Percentiles rank a stretch among this genome's conserved stretches.
These are phyloP conservation scores for Julus scandinavius DNA, from an alignment of 2,888 invertebrate genomes.

Conservation along the genomic window DNA sequence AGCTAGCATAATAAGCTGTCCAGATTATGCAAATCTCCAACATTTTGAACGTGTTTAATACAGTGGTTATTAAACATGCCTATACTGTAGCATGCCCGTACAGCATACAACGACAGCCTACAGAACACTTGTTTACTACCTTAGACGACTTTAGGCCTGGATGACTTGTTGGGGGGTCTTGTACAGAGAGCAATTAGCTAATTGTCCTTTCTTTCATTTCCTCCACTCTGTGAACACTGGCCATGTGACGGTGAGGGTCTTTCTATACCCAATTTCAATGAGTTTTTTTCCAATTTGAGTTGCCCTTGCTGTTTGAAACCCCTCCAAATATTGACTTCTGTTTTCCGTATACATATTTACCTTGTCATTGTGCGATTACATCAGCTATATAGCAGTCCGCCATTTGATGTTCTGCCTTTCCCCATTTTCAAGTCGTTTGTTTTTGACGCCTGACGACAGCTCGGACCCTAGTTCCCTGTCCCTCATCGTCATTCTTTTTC, in stretches of 20 bases:
- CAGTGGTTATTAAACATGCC: too few relatives aligned
- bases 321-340: constrained; percentile 43
- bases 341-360: constrained; percentile 43
- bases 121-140: constrained; percentile 2
- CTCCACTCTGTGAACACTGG: background rate
- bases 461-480: background rate
- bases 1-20: too few relatives aligned
- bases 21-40: too few relatives aligned
- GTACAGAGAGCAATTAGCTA: constrained; percentile 37
- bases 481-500: constrained; percentile 14
- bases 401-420: constrained; percentile 17
- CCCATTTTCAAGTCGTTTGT: constrained; percentile 23
- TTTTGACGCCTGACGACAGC: constrained; percentile 34
- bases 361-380: constrained; percentile 42
- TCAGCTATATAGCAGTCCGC: background rate
- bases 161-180: constrained; percentile 1
- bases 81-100: background rate
- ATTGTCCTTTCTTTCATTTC: constrained; percentile 36
- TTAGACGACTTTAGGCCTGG: too few relatives aligned
- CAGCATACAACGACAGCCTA: background rate
- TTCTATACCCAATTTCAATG: constrained; percentile 19
- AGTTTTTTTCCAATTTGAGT: background rate
- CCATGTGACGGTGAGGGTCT: background rate
- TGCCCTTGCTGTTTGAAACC: background rate
- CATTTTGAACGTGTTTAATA: too few relatives aligned